Base-by-base conservation (phyloP, 2,888 invertebrate genomes). In the Ochropleura leucogaster region DNA sequence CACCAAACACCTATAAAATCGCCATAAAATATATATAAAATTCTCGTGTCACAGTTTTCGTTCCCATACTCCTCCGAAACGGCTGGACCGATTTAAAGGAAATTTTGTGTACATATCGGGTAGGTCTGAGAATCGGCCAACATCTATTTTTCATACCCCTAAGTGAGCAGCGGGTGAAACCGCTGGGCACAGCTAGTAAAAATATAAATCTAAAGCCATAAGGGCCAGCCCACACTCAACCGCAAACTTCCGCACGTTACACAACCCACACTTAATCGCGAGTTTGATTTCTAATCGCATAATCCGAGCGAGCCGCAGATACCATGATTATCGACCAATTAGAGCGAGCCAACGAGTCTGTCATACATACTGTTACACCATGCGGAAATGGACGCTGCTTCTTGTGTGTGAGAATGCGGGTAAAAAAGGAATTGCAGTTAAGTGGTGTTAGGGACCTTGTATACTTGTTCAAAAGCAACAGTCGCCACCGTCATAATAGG, bases 311-410 rank as follows among this genome's bases (percentile, higher is more conserved):
- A 57, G 47, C 62, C 49, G 66, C 18, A 46, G 64, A 68, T 67
- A 70, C 79, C 55, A 74, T 68, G 77, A 77, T 82, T 67, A 73
- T 63, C 55, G 55, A 72, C 67, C 80, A 87, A 90, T 89, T 86
- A 85, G 79, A 86, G 71, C 82, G 80, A 68, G 83, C 82, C 76
- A 85, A 65, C 82, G 79, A 67, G 82, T 82, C 76, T 87, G 87
- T 88, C 87, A 89, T 90, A 88, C 82, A 86, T 83, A 81, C 82
- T 71, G 85, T 86, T 88, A 88, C 83, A 73, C 73, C 77, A 83
- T 79, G 87, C 88, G 90, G 90, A 90, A 90, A 89, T 82, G 46
- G 42, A 59, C 14, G 70, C 59, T 20, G 42, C 44, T 18, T 68
- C 77, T 55, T 62, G 59, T 66, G 63, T 69, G 68, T 10, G 57